A percentile compares a stretch with the other conserved stretches of the same genome.
Conservation (phyloP, 2,888 invertebrate species). For the Muschampia plurimacula region DNA sequence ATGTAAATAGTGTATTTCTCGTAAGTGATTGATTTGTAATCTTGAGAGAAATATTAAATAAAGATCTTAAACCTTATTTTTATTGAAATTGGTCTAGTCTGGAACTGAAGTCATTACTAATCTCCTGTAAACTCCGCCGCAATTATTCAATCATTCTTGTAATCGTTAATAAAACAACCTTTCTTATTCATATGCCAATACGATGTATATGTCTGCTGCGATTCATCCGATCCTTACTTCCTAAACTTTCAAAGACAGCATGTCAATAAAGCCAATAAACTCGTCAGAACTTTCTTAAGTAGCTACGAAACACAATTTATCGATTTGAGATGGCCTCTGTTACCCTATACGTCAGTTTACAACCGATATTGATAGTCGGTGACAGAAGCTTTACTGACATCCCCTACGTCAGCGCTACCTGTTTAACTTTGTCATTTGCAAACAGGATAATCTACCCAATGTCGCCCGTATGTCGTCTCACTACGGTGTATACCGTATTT, state of each 20-base stretch:
- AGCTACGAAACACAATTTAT: conserved; percentile 77
- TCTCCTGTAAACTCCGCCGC: too few relatives aligned
- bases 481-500: conserved; percentile 45
- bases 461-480: conserved; percentile 49
- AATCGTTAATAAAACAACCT: conserved; percentile 11
- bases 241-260: conserved; percentile 62
- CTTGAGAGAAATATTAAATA: too few relatives aligned
- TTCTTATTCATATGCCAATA: conserved; percentile 43
- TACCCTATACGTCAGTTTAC: conserved; percentile 81
- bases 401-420: conserved; percentile 60
- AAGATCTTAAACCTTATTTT: too few relatives aligned
- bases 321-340: conserved; percentile 76
- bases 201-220: conserved; percentile 38
- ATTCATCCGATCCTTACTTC: conserved; percentile 41
- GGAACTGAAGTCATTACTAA: too few relatives aligned
- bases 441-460: conserved; percentile 40
- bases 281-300: conserved; percentile 75
- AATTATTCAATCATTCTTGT: not conserved
- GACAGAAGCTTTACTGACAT: conserved; percentile 70
- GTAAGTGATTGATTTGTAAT: too few relatives aligned
- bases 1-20: too few relatives aligned
- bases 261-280: conserved; percentile 80
- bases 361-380: conserved; percentile 81
- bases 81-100: too few relatives aligned
- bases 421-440: conserved; percentile 43